Base-by-base conservation (phyloP, 2,888 invertebrate genomes). In the Phrixothrix hirtus region DNA sequence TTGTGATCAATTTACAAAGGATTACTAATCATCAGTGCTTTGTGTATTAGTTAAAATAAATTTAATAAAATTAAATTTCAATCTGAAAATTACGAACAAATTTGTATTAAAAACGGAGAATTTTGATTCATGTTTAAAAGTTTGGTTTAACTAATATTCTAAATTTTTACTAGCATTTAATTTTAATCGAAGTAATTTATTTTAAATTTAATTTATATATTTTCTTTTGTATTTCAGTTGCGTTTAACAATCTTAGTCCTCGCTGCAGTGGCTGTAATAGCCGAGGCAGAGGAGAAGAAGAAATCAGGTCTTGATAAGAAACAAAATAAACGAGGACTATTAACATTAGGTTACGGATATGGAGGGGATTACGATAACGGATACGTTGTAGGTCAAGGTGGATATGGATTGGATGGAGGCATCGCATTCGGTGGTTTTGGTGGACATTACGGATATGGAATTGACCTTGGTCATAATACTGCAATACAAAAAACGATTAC, bases 271-370 rank as follows among this genome's bases (percentile, higher is more conserved):
- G 84, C 85, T 58, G 77, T 79, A 57, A 76, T 73, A 68, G 88
- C 83, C 65, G 83, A 84, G 80, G 84, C 85, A 75, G 81, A 83
- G 74, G 81, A 82, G 80, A 82, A 84, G 80, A 83, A 83, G 74
- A 58, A 48, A 36, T 59, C 64, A 56, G 47, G 58, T 17, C 64
- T 52, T 27, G 87, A 86, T 58, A 88, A 90, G 81, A 89, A 89
- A 75, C 82, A 88, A 74, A 88, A 88, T 77, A 90, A 91, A 77
- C 87, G 90, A 64, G 90, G 90, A 62, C 82, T 90, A 64, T 79
- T 88, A 52, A 84, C 87, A 71, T 80, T 89, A 70, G 90, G 89
- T 64, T 89, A 89, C 66, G 90, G 90, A 44, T 89, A 90, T 74
- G 88, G 88, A 53, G 83, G 85, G 66, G 89, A 88, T 61, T 82